These are phyloP conservation scores for Passerculus sandwichensis DNA, from an alignment of 2,797 vertebrate species.

Conservation along the genomic window DNA sequence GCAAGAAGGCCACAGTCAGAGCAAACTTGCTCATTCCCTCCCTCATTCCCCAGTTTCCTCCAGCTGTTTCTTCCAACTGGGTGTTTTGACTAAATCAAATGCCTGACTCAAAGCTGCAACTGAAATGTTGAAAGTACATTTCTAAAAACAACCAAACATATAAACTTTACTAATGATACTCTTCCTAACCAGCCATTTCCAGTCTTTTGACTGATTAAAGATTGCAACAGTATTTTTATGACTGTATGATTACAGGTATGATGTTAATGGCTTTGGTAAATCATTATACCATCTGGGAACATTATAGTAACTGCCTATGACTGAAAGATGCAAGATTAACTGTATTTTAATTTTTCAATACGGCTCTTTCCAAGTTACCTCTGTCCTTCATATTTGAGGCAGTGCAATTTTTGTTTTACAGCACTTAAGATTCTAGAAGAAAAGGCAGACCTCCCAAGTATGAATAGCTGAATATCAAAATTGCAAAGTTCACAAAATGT, in stretches of 20 bases:
- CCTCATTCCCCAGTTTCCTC: neutral
- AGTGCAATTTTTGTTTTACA: neutral
- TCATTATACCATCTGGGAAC: neutral
- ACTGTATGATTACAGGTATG: neutral
- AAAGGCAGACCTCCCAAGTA: neutral
- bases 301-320: neutral
- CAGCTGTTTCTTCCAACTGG: neutral
- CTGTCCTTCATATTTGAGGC: neutral
- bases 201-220: neutral
- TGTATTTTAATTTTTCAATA: neutral
- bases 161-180: neutral
- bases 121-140: neutral
- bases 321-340: neutral
- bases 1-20: neutral
- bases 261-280: neutral
- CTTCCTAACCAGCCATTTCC: neutral
- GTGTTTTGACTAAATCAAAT: constrained; percentile 18
- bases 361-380: neutral
- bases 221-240: neutral
- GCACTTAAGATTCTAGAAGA: neutral
- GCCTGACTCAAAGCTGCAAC: neutral
- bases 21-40: neutral
- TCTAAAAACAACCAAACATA: neutral
- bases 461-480: neutral
- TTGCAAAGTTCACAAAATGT: neutral